Percentiles rank a stretch among this genome's conserved stretches.
phyloP scores from a whole-genome alignment of 2,113 vertebrate species.

The Natator depressus region DNA sequence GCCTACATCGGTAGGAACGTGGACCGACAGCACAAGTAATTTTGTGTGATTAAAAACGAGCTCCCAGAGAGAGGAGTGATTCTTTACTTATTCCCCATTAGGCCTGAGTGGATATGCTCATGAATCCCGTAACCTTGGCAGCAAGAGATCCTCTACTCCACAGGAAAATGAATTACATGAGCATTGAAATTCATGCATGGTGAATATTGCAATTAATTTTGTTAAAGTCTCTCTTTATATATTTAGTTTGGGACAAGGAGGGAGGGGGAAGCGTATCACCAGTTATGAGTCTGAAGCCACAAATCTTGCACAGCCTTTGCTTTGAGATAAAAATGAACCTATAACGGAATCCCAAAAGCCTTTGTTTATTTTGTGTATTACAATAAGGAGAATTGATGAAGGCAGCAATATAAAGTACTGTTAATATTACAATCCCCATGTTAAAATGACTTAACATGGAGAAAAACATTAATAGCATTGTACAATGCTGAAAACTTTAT shows the following conservation, averaged over 20 bases:
- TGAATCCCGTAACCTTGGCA: slow-evolving; percentile 65
- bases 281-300: slow-evolving; percentile 43
- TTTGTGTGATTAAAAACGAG: background rate
- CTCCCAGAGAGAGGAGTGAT: background rate
- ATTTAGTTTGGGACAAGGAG: slow-evolving; percentile 48
- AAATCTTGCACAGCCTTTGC: slow-evolving; percentile 54
- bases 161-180: slow-evolving; percentile 56
- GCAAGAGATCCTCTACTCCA: slow-evolving; percentile 42
- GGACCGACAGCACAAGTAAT: background rate
- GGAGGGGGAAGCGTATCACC: slow-evolving; percentile 56
- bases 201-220: slow-evolving; percentile 71
- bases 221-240: slow-evolving; percentile 63
- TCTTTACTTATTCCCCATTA: slow-evolving; percentile 42
- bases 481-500: slow-evolving; percentile 42
- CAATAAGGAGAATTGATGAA: slow-evolving; percentile 46
- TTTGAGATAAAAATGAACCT: slow-evolving; percentile 60
- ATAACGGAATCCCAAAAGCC: background rate
- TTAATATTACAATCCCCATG: slow-evolving; percentile 40
- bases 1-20: background rate
- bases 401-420: slow-evolving; percentile 35
- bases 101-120: slow-evolving; percentile 31
- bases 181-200: slow-evolving; percentile 55
- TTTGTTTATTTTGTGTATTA: slow-evolving; percentile 64
- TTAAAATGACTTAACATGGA: slow-evolving; percentile 53
- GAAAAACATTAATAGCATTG: slow-evolving; percentile 42